Conservation (phyloP, 1,140 invertebrate genomes). For the Lycorma delicatula region DNA sequence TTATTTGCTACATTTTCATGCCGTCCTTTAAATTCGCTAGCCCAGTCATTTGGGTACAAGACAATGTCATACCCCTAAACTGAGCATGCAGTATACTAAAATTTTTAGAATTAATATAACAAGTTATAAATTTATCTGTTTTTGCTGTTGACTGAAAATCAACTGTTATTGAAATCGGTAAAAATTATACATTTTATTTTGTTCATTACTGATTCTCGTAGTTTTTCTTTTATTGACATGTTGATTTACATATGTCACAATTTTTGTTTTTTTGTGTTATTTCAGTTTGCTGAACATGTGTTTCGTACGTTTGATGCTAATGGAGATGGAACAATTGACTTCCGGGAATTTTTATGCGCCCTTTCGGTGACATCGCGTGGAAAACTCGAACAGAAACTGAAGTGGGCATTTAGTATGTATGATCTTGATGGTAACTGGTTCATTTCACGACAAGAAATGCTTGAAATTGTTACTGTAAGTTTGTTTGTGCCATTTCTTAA, state of each 20-base stretch:
- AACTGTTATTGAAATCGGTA: too few species aligned
- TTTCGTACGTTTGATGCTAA: constrained; percentile 98
- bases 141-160: too few species aligned
- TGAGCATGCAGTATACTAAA: too few species aligned
- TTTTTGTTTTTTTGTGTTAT: constrained; percentile 12
- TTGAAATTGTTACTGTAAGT: constrained; percentile 91
- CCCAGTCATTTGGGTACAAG: too few species aligned
- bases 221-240: background rate
- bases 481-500: constrained; percentile 12
- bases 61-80: too few species aligned
- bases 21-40: too few species aligned
- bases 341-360: constrained; percentile 95
- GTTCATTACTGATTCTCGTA: too few species aligned
- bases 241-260: constrained; percentile 6
- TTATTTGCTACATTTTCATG: too few species aligned
- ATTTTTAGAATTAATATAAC: too few species aligned
- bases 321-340: constrained; percentile 95
- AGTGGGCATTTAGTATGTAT: constrained; percentile 98
- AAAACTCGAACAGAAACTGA: constrained; percentile 93
- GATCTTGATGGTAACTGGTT: constrained; percentile 91
- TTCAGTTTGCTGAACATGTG: constrained; percentile 92
- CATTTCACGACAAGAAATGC: constrained; percentile 91
- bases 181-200: too few species aligned
- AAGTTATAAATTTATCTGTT: too few species aligned
- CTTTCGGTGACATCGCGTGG: constrained; percentile 91